These are phyloP conservation scores for Gopherus evgoodei DNA, from an alignment of 2,113 vertebrate species.

Conservation along the genomic window DNA sequence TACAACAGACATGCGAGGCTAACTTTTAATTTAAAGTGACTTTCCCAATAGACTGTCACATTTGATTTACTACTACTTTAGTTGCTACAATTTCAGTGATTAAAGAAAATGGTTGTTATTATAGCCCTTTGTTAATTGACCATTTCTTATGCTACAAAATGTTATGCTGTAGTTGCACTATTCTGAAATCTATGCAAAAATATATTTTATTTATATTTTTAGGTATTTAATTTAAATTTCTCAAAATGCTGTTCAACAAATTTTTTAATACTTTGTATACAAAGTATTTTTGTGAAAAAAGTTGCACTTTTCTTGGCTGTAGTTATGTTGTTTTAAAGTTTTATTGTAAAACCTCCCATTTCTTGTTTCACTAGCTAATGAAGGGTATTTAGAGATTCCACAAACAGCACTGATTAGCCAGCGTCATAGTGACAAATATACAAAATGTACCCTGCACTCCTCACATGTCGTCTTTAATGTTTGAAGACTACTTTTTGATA, in stretches of 20 bases:
- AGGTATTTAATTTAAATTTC: constrained; percentile 42
- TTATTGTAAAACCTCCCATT: neutral
- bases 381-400: neutral
- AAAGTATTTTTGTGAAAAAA: neutral
- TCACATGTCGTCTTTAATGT: constrained; percentile 6
- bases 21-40: neutral
- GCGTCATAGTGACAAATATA: neutral
- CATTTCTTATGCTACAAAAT: constrained; percentile 27
- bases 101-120: neutral
- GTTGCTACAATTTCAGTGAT: constrained; percentile 5
- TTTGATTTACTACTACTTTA: neutral
- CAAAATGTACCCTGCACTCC: neutral
- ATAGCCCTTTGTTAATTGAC: neutral
- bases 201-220: constrained; percentile 23
- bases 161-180: constrained; percentile 55
- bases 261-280: constrained; percentile 1
- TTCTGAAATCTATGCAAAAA: constrained; percentile 69
- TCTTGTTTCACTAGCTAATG: neutral
- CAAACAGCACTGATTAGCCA: neutral
- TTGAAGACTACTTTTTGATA: neutral
- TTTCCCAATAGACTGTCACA: neutral
- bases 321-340: neutral
- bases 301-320: constrained; percentile 23
- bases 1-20: neutral
- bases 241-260: constrained; percentile 38